Evolutionary conservation across 2,888 invertebrate species (phyloP).

Genomic region (Hirudinaria manillensis): DNA sequence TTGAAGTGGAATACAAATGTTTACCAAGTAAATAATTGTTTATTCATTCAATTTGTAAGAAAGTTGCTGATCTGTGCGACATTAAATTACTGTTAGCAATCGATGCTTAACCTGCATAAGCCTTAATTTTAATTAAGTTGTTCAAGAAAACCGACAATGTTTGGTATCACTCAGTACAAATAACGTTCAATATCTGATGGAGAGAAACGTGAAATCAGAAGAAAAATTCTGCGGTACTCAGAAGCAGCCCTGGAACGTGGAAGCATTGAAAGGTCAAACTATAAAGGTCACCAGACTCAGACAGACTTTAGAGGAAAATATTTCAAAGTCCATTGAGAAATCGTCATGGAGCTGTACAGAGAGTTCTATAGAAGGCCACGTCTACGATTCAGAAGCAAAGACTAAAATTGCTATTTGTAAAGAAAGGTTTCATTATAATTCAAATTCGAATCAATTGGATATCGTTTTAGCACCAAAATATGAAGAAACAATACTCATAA

Average conservation of each 20-base stretch:
- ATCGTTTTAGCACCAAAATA: background rate
- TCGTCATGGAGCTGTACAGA: background rate
- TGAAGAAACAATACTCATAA: background rate
- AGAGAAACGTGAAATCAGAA: background rate
- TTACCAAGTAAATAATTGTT: constrained; percentile 6
- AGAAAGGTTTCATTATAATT: too few species aligned
- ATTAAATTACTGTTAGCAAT: background rate
- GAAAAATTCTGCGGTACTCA: constrained; percentile 9
- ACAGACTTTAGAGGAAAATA: background rate
- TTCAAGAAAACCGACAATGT: constrained; percentile 10
- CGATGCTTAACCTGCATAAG: too few species aligned
- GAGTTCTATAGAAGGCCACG: background rate
- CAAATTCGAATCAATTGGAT: background rate
- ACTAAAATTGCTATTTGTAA: background rate
- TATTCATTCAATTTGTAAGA: background rate
- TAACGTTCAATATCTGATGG: background rate
- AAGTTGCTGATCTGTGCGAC: background rate
- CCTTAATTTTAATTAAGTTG: background rate
- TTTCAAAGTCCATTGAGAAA: background rate
- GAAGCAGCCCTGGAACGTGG: constrained; percentile 17
- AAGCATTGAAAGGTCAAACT: constrained; percentile 19
- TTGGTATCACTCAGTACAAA: background rate
- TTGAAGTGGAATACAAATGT: background rate
- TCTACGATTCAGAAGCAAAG: background rate
- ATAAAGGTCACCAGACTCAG: constrained; percentile 4